These are phyloP conservation scores for Anser brachyrhynchus DNA, from an alignment of 2,113 vertebrate genomes.

Conservation along the genomic window DNA sequence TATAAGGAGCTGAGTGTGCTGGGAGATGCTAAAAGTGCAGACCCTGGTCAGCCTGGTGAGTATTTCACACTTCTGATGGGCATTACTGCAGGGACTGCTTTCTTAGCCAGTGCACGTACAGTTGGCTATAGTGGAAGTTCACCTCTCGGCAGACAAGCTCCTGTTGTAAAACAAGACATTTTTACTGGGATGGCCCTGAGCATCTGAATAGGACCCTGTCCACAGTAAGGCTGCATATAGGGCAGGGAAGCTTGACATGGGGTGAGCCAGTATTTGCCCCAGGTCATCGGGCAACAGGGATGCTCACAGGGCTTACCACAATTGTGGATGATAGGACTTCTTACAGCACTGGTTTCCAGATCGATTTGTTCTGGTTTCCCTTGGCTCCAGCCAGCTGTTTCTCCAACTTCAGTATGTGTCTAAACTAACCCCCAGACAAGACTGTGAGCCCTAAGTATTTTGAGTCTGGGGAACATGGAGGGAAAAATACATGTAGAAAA, in stretches of 20 bases:
- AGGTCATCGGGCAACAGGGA: background rate
- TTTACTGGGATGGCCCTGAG: background rate
- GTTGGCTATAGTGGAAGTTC: background rate
- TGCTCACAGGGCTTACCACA: background rate
- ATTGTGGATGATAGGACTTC: background rate
- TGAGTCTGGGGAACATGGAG: background rate
- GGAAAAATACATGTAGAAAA: background rate
- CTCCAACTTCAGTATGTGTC: background rate
- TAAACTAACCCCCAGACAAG: background rate
- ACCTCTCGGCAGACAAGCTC: too few relatives aligned
- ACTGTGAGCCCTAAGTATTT: background rate
- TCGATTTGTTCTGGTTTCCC: background rate
- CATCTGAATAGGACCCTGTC: background rate
- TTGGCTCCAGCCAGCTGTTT: background rate
- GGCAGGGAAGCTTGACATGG: background rate
- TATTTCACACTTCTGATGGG: background rate
- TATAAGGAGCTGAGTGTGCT: background rate
- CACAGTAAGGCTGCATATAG: background rate
- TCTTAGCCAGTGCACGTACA: background rate
- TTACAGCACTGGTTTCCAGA: accelerated
- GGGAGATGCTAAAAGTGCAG: background rate
- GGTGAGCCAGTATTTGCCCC: background rate
- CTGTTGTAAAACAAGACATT: background rate
- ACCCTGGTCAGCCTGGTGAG: background rate
- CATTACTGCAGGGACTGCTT: background rate